Evolutionary conservation across 2,113 vertebrate genomes (phyloP).

Genomic region (Triplophysa siluroides): DNA sequence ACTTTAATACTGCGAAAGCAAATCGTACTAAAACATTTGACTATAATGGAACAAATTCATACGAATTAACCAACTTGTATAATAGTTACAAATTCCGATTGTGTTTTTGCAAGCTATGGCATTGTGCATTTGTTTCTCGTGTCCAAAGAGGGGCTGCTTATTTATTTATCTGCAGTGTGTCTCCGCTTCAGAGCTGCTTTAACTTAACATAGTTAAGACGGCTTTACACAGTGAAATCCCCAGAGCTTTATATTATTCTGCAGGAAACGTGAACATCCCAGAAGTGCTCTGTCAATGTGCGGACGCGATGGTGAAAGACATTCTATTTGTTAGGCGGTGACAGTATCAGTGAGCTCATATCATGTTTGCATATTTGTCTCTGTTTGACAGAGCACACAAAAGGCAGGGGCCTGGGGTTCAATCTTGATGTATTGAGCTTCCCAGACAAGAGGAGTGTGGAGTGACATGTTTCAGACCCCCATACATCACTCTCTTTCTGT

Average conservation of each 20-base stretch:
- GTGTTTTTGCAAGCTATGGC: too few species aligned
- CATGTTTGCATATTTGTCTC: constrained; percentile 51
- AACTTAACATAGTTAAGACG: too few species aligned
- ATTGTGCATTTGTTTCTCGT: too few species aligned
- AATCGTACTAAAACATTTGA: too few species aligned
- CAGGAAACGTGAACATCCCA: constrained; percentile 34
- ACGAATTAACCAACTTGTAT: too few species aligned
- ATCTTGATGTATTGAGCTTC: constrained; percentile 27
- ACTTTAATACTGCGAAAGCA: too few species aligned
- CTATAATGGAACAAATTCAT: too few species aligned
- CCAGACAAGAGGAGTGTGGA: constrained; percentile 48
- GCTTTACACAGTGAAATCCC: not conserved
- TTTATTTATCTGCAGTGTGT: too few species aligned
- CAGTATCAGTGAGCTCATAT: constrained; percentile 42
- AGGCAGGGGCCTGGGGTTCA: constrained; percentile 40
- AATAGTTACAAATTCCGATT: too few species aligned
- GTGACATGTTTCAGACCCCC: constrained; percentile 55
- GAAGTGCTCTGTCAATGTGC: constrained; percentile 43
- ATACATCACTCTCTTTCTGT: constrained; percentile 41
- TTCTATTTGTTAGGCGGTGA: constrained; percentile 46
- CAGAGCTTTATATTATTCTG: constrained; percentile 15
- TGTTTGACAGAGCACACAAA: constrained; percentile 55
- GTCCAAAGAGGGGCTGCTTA: too few species aligned
- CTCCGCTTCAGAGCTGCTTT: too few species aligned
- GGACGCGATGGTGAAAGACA: constrained; percentile 33